Evolutionary conservation across 37 sponge, comb jelly and placozoan genomes (phyloP).

Genomic region (Axinella damicornis): DNA sequence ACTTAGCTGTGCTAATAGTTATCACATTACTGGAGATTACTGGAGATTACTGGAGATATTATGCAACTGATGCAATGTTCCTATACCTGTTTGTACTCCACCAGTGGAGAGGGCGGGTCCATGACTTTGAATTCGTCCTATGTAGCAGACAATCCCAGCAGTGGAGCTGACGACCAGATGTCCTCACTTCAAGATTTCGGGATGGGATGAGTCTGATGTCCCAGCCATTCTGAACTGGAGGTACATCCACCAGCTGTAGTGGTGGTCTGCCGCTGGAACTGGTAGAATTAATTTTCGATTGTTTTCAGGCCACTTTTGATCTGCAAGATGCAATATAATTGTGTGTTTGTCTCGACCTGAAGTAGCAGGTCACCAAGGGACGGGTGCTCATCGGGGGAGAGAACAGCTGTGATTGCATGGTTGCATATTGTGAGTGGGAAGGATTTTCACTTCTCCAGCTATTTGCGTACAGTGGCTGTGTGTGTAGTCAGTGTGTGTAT

Average conservation of each 20-base stretch:
- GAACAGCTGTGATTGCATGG: conserved; percentile 20
- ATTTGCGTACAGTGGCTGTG: background rate
- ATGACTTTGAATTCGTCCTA: conserved; percentile 17
- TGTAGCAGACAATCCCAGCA: background rate
- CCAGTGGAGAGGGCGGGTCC: conserved; percentile 35
- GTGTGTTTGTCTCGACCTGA: conserved; percentile 15
- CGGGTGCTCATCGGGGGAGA: conserved; percentile 4
- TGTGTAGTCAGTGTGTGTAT: background rate
- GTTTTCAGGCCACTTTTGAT: background rate
- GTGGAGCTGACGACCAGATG: background rate
- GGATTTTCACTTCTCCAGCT: background rate
- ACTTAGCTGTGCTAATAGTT: too few relatives aligned
- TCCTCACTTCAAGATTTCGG: background rate
- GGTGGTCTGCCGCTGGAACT: too few relatives aligned
- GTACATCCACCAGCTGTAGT: too few relatives aligned
- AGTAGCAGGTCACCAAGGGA: conserved; percentile 24
- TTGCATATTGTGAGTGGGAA: conserved; percentile 17
- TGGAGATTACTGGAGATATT: too few relatives aligned
- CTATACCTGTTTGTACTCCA: conserved; percentile 23
- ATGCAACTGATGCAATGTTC: too few relatives aligned
- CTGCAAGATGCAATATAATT: background rate
- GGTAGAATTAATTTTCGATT: too few relatives aligned
- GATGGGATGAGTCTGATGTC: too few relatives aligned
- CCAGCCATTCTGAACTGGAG: too few relatives aligned
- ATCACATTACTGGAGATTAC: too few relatives aligned